Evolutionary conservation across 2,888 invertebrate genomes (phyloP).

Genomic region (Pilophorus perplexus): DNA sequence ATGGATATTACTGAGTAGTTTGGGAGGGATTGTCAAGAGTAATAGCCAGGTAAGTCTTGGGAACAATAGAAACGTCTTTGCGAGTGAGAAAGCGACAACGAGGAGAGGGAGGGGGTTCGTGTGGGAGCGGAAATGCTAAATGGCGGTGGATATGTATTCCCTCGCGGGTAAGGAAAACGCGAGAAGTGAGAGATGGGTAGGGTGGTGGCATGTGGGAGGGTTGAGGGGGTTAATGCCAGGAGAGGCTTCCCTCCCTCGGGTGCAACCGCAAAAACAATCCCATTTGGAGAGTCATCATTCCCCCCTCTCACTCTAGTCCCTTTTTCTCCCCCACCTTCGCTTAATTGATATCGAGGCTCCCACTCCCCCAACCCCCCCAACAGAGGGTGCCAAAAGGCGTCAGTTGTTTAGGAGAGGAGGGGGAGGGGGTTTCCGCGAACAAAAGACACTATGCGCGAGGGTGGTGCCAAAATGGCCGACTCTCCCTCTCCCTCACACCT

Average conservation of each 20-base stretch:
- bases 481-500: background rate
- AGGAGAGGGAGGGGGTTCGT: slow-evolving; percentile 2
- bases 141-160: background rate
- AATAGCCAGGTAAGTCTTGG: slow-evolving; percentile 4
- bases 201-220: background rate
- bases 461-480: slow-evolving; percentile 36
- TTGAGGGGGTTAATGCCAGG: slow-evolving; percentile 5
- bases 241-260: background rate
- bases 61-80: slow-evolving; percentile 7
- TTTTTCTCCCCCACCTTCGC: background rate
- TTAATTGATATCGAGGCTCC: slow-evolving; percentile 22
- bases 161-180: background rate
- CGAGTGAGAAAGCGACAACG: slow-evolving; percentile 18
- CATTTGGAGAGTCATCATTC: slow-evolving; percentile 22
- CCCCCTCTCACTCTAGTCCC: background rate
- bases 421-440: slow-evolving; percentile 6
- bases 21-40: slow-evolving; percentile 14
- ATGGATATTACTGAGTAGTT: slow-evolving; percentile 21
- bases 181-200: background rate
- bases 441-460: slow-evolving; percentile 14
- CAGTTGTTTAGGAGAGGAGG: background rate
- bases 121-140: slow-evolving; percentile 36
- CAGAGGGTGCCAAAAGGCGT: too few relatives aligned
- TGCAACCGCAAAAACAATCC: slow-evolving; percentile 20
- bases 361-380: too few relatives aligned